These are phyloP conservation scores for Drosophila dives DNA, from an alignment of 2,888 invertebrate genomes.

Conservation along the genomic window DNA sequence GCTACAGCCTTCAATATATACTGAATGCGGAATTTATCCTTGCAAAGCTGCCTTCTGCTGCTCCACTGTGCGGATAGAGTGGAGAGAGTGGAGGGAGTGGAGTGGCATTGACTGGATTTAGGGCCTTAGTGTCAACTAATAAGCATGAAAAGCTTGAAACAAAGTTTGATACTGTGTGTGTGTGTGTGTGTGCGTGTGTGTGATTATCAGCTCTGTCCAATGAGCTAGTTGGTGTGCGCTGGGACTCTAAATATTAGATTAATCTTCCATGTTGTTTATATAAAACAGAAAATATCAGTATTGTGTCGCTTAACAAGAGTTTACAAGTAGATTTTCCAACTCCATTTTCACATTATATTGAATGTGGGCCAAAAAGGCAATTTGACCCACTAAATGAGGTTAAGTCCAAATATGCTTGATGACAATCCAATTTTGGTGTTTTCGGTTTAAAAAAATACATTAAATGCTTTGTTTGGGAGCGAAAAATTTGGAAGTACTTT, in stretches of 20 bases:
- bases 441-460: not conserved
- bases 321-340: not conserved
- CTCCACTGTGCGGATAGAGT: constrained; percentile 5
- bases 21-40: constrained; percentile 39
- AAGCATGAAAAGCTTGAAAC: constrained; percentile 37
- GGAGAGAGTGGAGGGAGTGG: constrained; percentile 1
- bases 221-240: constrained; percentile 45
- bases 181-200: not conserved
- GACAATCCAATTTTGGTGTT: not conserved
- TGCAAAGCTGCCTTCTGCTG: constrained; percentile 18
- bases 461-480: too few species aligned
- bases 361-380: not conserved
- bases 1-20: constrained; percentile 48
- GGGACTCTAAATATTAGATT: constrained; percentile 15
- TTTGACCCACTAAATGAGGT: not conserved
- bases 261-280: constrained; percentile 2
- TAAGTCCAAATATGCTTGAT: not conserved
- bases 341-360: not conserved
- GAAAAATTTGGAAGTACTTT: too few species aligned
- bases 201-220: constrained; percentile 27
- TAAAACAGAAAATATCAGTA: not conserved
- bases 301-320: not conserved
- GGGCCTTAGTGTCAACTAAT: constrained; percentile 43
- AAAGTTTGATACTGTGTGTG: constrained; percentile 17
- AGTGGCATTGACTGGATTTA: constrained; percentile 37